Conservation (phyloP, 2,113 vertebrate species). For the Plestiodon gilberti region DNA sequence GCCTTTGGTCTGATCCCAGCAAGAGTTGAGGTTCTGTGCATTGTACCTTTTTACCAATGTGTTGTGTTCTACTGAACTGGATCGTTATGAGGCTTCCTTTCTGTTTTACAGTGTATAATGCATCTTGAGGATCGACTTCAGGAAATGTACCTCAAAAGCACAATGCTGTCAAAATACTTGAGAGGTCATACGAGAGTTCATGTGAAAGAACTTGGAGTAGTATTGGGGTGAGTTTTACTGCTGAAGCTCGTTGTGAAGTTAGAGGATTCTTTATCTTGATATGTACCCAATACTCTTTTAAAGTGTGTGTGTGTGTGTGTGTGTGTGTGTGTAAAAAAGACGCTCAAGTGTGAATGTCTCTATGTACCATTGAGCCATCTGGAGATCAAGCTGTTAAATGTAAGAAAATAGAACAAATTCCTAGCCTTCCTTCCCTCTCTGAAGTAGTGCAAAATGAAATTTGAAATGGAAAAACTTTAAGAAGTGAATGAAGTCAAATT, state of each 20-base stretch:
- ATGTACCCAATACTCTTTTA: not conserved
- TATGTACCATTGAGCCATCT: not conserved
- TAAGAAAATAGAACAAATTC: slow-evolving; percentile 5
- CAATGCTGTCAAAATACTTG: slow-evolving; percentile 89
- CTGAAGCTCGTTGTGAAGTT: not conserved
- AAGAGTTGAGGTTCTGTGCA: not conserved
- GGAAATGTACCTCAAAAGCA: slow-evolving; percentile 90
- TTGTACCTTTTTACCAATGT: not conserved
- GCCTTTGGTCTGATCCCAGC: not conserved
- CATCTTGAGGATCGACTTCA: slow-evolving; percentile 89
- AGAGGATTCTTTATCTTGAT: not conserved
- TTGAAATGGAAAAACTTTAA: not conserved
- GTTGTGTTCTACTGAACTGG: not conserved
- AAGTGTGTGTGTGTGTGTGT: not conserved
- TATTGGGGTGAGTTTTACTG: slow-evolving; percentile 82
- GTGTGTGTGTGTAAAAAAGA: not conserved
- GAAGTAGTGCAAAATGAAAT: not conserved
- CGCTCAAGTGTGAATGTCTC: not conserved
- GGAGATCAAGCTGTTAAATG: not conserved
- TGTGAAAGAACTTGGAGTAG: slow-evolving; percentile 84
- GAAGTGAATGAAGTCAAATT: no score
- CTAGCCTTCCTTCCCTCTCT: not conserved
- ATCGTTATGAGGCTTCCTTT: not conserved
- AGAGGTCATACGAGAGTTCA: slow-evolving; percentile 86
- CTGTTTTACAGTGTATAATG: slow-evolving; percentile 82